A percentile compares a stretch with the other conserved stretches of the same genome.
Conservation (phyloP, 2,113 vertebrate genomes). For the Psilopogon haemacephalus region DNA sequence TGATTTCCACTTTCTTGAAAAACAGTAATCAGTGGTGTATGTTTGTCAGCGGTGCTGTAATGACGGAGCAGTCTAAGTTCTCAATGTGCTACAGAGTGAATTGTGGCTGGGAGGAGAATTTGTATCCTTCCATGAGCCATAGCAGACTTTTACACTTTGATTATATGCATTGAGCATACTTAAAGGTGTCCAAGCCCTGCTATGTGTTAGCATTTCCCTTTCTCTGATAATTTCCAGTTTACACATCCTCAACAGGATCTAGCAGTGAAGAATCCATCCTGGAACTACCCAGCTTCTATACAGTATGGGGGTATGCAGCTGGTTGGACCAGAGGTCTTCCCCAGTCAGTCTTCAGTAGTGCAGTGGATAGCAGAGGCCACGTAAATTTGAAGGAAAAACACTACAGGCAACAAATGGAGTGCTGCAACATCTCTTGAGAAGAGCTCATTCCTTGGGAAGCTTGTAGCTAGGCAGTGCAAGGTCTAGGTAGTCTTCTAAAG, state of each 20-base stretch:
- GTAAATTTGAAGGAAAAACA: not conserved
- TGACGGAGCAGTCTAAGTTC: not conserved
- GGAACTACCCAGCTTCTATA: not conserved
- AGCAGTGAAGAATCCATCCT: not conserved
- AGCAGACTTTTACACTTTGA: not conserved
- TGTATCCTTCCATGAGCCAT: not conserved
- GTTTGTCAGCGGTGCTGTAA: not conserved
- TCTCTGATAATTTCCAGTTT: not conserved
- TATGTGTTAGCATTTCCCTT: not conserved
- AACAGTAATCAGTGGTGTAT: rapidly evolving
- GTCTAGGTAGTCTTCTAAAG: not conserved
- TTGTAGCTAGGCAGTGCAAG: not conserved
- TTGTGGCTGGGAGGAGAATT: not conserved
- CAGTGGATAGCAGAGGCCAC: not conserved
- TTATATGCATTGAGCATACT: rapidly evolving
- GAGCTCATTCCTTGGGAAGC: not conserved
- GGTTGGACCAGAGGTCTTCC: not conserved
- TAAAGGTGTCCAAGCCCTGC: not conserved
- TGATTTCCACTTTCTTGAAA: not conserved
- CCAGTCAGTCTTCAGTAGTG: not conserved
- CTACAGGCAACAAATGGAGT: not conserved
- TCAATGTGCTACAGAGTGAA: not conserved
- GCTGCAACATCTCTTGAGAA: not conserved
- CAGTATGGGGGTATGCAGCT: not conserved
- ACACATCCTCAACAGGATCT: not conserved